Base-by-base conservation (phyloP, 2,113 vertebrate species). In the Artemisiospiza belli region DNA sequence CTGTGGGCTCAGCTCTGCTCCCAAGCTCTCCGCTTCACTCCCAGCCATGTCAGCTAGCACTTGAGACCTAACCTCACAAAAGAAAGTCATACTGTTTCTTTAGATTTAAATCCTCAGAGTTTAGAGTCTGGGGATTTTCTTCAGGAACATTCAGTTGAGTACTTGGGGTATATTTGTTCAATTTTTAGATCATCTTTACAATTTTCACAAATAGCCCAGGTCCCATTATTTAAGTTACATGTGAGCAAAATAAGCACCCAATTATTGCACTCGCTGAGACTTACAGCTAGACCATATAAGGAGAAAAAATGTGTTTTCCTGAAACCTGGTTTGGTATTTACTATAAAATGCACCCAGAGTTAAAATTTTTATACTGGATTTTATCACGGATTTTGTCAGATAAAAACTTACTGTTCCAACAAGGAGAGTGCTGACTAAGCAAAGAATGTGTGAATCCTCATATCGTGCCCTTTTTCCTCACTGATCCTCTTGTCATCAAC, bases 251-350 rank as follows among this genome's bases (percentile, higher is more conserved):
- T 78, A 76, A 88, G 52, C 35, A 77, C 82, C 85, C 75, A 47
- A 92, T 47, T 86, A 94, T 64, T 68, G 58, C 43, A 46, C 73
- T 91, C 13, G 0, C 57, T 55, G 54, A 84, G 66, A 82, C 78
- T 85, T 93, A 81, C 37, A 78, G 68, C 86, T 95, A 44, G 68
- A 83, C 96, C 88, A 87, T 96, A 94, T 93, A 96, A 90, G 95
- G 94, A 89, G 61, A 95, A 96, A 96, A 94, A 90, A 95, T 75
- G 83, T 86, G 31, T 96, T 96, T 95, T 95, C 49, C 69, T 89
- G 92, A 86, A 96, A 93, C 85, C 61, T 94, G 69, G 44, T 90
- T 88, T 81, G 22, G 22, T 92, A 46, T 89, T 94, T 95, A 78
- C 76, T 89, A 24, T 86, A 58, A 88, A 96, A 89, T 63, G 30